phyloP scores from a whole-genome alignment of 2,113 vertebrate genomes.

The Neogale vison region DNA sequence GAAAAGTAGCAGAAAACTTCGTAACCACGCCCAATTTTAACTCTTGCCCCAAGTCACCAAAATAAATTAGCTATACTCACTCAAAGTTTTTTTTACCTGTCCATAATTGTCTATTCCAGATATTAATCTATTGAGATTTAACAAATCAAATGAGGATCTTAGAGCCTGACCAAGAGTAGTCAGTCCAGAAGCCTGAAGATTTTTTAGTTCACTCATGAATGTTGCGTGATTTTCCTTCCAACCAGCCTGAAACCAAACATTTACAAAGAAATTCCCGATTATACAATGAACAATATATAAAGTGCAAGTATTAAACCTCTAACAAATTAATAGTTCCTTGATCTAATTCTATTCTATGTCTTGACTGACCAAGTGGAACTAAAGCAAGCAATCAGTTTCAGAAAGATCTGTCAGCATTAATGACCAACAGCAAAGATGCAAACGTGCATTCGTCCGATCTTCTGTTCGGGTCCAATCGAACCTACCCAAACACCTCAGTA shows the following conservation, averaged over 20 bases:
- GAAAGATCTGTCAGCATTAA: constrained; percentile 18
- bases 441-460: background rate
- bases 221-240: constrained; percentile 99
- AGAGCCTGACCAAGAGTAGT: constrained; percentile 97
- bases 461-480: constrained; percentile 33
- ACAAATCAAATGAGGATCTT: constrained; percentile 96
- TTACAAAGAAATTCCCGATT: constrained; percentile 69
- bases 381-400: constrained; percentile 32
- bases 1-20: constrained; percentile 46
- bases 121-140: constrained; percentile 98
- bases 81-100: constrained; percentile 89
- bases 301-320: constrained; percentile 41
- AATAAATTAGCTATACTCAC: constrained; percentile 56
- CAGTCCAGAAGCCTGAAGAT: constrained; percentile 96
- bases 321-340: background rate
- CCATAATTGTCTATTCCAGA: constrained; percentile 99
- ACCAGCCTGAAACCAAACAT: constrained; percentile 89
- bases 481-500: background rate
- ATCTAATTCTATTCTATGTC: constrained; percentile 39
- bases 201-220: constrained; percentile 99
- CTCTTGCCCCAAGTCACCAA: constrained; percentile 63
- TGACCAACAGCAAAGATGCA: constrained; percentile 40
- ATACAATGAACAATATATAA: constrained; percentile 57
- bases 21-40: constrained; percentile 46
- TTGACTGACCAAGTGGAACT: constrained; percentile 23